These are phyloP conservation scores for Artibeus jamaicensis DNA, from an alignment of 2,797 vertebrate genomes.

Conservation along the genomic window DNA sequence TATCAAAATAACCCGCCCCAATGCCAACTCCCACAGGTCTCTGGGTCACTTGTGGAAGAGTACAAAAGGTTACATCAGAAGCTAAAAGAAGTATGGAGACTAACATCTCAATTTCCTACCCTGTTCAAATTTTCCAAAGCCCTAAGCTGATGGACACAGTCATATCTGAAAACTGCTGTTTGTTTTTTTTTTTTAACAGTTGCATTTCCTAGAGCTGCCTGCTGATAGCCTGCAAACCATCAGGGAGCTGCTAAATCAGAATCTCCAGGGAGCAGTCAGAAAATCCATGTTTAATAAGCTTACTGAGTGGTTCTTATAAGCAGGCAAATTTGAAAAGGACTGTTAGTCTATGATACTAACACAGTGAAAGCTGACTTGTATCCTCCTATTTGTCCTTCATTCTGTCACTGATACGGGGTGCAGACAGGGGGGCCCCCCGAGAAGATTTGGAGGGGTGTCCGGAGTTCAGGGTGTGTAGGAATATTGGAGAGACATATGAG, in stretches of 20 bases:
- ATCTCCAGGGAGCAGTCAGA: not conserved
- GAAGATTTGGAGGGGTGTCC: too few species aligned
- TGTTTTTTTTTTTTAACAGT: not conserved
- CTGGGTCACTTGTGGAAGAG: not conserved
- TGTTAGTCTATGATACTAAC: not conserved
- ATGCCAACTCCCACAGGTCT: not conserved
- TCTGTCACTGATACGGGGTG: too few species aligned
- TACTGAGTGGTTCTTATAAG: not conserved
- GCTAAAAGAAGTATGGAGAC: not conserved
- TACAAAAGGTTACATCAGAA: not conserved
- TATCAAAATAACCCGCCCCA: not conserved
- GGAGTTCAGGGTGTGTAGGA: too few species aligned
- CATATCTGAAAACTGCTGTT: not conserved
- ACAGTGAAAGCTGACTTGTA: not conserved
- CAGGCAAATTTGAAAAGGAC: not conserved
- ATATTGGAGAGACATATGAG: too few species aligned
- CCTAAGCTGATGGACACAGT: not conserved
- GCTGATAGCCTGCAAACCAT: not conserved
- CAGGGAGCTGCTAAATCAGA: not conserved
- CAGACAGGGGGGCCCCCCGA: too few species aligned
- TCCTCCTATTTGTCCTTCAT: not conserved
- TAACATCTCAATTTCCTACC: not conserved
- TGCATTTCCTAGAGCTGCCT: not conserved
- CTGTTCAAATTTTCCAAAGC: not conserved
- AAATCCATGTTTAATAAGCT: not conserved